A percentile compares a stretch with the other conserved stretches of the same genome.
These are phyloP conservation scores for Chymomyza costata DNA, from an alignment of 1,140 invertebrate genomes.

Conservation along the genomic window DNA sequence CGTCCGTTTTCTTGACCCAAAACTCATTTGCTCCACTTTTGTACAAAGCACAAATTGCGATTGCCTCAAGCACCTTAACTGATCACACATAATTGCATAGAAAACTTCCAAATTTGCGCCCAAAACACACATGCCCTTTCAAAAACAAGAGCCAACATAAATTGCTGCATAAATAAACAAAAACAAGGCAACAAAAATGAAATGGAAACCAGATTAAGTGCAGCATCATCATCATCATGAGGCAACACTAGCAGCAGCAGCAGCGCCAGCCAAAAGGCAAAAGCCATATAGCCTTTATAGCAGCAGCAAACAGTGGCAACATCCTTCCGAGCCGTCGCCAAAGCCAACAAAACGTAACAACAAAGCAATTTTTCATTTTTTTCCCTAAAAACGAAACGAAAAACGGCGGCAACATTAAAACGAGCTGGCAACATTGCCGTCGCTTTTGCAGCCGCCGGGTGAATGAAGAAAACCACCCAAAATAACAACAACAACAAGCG, in stretches of 20 bases:
- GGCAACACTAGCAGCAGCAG: constrained; percentile 30
- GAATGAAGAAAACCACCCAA: constrained; percentile 10
- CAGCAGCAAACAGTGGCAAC: not conserved
- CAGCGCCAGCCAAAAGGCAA: constrained; percentile 24
- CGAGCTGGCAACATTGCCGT: constrained; percentile 14
- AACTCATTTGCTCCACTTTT: no score
- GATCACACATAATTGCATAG: no score
- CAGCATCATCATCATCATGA: constrained; percentile 59
- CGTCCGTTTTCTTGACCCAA: not conserved
- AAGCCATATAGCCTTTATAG: no score
- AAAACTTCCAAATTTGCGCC: no score
- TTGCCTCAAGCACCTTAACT: no score
- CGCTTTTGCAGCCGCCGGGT: constrained; percentile 8
- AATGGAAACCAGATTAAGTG: constrained; percentile 64
- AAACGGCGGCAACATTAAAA: constrained; percentile 52
- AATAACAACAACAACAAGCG: constrained; percentile 7
- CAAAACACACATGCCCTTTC: not conserved
- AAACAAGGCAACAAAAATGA: constrained; percentile 23
- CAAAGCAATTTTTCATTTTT: constrained; percentile 73
- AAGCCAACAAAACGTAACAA: constrained; percentile 39
- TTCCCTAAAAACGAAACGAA: constrained; percentile 50
- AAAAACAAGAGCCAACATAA: no score
- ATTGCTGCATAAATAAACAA: constrained; percentile 7
- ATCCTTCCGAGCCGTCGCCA: constrained; percentile 20
- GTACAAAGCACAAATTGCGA: not conserved